A percentile compares a stretch with the other conserved stretches of the same genome.
Evolutionary conservation across 2,888 invertebrate genomes (phyloP).

Genomic region (Teleiodes luculella): DNA sequence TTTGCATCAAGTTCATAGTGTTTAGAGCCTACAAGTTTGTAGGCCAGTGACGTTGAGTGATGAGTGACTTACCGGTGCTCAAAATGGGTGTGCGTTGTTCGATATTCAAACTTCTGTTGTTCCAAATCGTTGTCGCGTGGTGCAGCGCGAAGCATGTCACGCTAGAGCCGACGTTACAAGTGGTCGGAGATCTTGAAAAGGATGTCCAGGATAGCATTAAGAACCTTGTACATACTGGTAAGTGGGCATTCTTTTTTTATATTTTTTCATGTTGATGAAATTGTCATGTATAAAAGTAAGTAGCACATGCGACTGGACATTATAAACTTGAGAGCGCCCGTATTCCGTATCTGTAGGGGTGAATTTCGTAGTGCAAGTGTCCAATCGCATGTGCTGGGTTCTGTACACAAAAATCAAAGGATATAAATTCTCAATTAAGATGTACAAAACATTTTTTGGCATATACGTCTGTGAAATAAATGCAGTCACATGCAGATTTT

Average conservation of each 20-base stretch:
- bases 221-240: conserved; percentile 65
- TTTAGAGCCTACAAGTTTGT: background rate
- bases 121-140: conserved; percentile 65
- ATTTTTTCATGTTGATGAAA: too few species aligned
- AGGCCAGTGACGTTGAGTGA: conserved; percentile 34
- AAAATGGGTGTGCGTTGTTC: conserved; percentile 69
- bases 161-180: conserved; percentile 39
- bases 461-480: too few species aligned
- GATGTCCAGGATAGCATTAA: conserved; percentile 62
- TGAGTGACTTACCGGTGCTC: conserved; percentile 56
- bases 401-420: too few species aligned
- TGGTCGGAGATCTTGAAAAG: conserved; percentile 33
- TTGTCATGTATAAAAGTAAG: too few species aligned
- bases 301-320: too few species aligned
- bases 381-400: too few species aligned
- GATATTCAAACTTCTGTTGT: conserved; percentile 64
- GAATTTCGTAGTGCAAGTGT: too few species aligned
- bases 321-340: too few species aligned
- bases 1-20: background rate
- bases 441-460: too few species aligned
- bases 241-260: conserved; percentile 31
- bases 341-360: too few species aligned
- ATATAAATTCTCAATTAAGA: too few species aligned
- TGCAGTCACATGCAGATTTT: too few species aligned
- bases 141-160: conserved; percentile 63